Evolutionary conservation across 1,140 invertebrate genomes (phyloP).

Genomic region (Rhopalosiphum maidis): DNA sequence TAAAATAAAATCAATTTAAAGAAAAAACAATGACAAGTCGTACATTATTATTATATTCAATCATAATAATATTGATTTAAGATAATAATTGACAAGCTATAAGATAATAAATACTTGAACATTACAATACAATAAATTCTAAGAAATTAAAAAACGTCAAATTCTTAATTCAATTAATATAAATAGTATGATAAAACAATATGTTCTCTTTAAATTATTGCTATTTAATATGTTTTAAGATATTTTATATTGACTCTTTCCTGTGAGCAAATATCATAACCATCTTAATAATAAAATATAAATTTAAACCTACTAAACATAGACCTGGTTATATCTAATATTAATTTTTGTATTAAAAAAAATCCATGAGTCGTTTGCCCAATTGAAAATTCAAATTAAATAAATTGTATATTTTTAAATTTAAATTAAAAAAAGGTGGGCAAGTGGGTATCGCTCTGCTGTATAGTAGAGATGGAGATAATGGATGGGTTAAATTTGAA

Average conservation of each 20-base stretch:
- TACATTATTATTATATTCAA: neutral
- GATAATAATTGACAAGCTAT: neutral
- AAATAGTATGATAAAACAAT: neutral
- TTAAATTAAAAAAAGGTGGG: too few species aligned
- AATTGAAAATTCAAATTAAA: too few species aligned
- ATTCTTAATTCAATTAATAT: neutral
- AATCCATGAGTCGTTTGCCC: neutral
- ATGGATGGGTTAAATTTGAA: too few species aligned
- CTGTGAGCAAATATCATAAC: neutral
- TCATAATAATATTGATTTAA: neutral
- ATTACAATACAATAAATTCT: neutral
- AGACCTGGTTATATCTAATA: neutral
- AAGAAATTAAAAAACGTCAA: neutral
- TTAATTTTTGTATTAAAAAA: neutral
- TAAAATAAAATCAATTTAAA: neutral
- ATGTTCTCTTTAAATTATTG: neutral
- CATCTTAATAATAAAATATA: neutral
- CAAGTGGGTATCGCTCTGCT: too few species aligned
- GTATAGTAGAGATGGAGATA: too few species aligned
- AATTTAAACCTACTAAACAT: neutral
- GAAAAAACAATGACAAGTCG: neutral
- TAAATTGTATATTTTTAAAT: too few species aligned
- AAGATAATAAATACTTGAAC: neutral
- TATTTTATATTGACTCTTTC: neutral
- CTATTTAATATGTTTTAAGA: neutral